A percentile compares a stretch with the other conserved stretches of the same genome.
phyloP scores from a whole-genome alignment of 2,113 vertebrate genomes.

The Oriolus oriolus region DNA sequence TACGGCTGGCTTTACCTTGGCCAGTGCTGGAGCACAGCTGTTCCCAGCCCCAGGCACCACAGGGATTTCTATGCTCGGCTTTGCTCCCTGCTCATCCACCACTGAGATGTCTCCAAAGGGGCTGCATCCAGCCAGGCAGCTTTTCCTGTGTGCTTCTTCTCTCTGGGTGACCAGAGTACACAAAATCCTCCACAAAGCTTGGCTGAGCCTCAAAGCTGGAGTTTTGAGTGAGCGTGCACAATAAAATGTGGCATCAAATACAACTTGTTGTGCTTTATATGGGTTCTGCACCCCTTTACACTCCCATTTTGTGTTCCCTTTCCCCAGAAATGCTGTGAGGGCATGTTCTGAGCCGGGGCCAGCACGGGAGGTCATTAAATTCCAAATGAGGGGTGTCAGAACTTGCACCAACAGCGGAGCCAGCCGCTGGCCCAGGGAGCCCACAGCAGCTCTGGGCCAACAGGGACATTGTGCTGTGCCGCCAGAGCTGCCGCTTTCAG shows the following conservation, averaged over 20 bases:
- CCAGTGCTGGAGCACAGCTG: not conserved
- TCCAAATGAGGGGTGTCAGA: not conserved
- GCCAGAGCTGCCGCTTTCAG: not conserved
- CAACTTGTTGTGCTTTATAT: not conserved
- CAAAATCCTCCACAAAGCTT: not conserved
- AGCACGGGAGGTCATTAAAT: not conserved
- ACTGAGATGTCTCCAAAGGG: not conserved
- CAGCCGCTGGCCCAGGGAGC: not conserved
- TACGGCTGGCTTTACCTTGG: not conserved
- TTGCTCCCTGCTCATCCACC: fast-evolving
- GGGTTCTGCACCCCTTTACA: not conserved
- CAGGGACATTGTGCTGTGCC: fast-evolving
- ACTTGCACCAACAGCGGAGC: fast-evolving
- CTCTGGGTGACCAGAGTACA: not conserved
- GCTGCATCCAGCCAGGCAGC: not conserved
- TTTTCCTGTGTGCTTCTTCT: not conserved
- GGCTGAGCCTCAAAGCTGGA: fast-evolving
- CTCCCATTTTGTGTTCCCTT: not conserved
- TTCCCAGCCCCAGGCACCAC: not conserved
- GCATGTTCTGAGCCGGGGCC: fast-evolving
- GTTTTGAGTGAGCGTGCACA: fast-evolving
- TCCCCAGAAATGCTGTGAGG: not conserved
- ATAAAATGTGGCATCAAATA: not conserved
- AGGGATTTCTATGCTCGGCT: not conserved
- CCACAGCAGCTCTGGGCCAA: not conserved